Percentiles rank a stretch among this genome's conserved stretches.
phyloP scores from a whole-genome alignment of 2,113 vertebrate species.

The Cygnus buccinator region DNA sequence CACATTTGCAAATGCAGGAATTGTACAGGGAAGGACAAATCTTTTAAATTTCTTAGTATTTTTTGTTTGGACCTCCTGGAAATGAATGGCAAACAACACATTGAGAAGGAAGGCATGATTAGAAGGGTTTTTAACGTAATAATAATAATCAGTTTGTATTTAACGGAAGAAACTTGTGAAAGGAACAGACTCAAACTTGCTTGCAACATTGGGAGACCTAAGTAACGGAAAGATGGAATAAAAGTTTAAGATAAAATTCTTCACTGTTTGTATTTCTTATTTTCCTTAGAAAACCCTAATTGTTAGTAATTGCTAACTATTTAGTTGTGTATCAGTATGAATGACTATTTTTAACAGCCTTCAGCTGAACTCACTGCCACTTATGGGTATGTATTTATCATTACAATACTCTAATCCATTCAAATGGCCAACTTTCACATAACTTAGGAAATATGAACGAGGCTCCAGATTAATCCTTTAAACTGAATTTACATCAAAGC shows the following conservation, averaged over 20 bases:
- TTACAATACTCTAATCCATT: neutral
- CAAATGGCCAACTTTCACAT: neutral
- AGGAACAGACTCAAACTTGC: neutral
- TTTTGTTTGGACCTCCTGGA: neutral
- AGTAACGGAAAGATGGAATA: neutral
- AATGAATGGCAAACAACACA: neutral
- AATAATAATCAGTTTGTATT: neutral
- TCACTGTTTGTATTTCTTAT: neutral
- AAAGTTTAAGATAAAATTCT: neutral
- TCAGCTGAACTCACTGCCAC: neutral
- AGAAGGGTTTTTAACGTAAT: neutral
- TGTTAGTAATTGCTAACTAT: neutral
- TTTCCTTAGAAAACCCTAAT: neutral
- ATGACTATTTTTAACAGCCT: neutral
- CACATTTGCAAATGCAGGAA: neutral
- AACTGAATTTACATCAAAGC: neutral
- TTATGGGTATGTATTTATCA: neutral
- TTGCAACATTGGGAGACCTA: neutral
- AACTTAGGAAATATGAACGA: neutral
- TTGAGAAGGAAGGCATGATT: neutral
- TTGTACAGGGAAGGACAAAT: neutral
- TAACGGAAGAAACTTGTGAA: neutral
- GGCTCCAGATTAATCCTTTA: neutral
- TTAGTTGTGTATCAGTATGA: neutral
- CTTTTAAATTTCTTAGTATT: neutral